Percentiles rank a stretch among this genome's conserved stretches.
These are phyloP conservation scores for Brachionus plicatilis DNA, from an alignment of 1,140 invertebrate genomes.

Conservation along the genomic window DNA sequence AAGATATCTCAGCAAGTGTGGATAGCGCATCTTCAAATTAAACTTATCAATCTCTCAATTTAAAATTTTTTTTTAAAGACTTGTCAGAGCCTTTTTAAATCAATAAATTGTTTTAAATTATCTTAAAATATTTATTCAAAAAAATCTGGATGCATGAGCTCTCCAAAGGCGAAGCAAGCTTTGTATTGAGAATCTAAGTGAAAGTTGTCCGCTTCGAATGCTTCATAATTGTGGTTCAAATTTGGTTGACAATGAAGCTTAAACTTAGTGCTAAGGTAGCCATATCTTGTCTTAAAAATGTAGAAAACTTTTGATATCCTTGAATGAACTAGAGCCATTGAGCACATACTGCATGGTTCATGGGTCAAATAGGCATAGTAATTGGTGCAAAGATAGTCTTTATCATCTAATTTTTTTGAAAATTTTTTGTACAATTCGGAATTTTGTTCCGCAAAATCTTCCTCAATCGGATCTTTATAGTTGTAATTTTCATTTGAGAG, in stretches of 20 bases:
- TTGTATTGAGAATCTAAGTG: neutral
- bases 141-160: neutral
- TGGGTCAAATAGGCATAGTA: constrained; percentile 34
- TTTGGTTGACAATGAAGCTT: constrained; percentile 23
- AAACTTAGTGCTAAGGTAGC: neutral
- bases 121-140: neutral
- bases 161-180: neutral
- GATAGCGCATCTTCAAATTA: constrained; percentile 15
- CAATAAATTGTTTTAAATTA: neutral
- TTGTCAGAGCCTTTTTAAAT: neutral
- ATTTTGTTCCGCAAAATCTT: neutral
- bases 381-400: constrained; percentile 36
- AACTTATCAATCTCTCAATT: neutral
- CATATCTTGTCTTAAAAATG: neutral
- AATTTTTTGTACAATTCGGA: neutral
- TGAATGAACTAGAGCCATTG: constrained; percentile 40
- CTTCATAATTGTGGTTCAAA: constrained; percentile 37
- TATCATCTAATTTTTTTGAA: neutral
- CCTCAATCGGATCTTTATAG: neutral
- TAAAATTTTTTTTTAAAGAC: neutral
- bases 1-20: constrained; percentile 16
- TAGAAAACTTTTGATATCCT: constrained; percentile 19
- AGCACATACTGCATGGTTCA: constrained; percentile 40
- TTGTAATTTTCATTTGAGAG: neutral
- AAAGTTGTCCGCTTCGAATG: constrained; percentile 2